Evolutionary conservation across 1,140 invertebrate species (phyloP).

Genomic region (Diabrotica undecimpunctata): DNA sequence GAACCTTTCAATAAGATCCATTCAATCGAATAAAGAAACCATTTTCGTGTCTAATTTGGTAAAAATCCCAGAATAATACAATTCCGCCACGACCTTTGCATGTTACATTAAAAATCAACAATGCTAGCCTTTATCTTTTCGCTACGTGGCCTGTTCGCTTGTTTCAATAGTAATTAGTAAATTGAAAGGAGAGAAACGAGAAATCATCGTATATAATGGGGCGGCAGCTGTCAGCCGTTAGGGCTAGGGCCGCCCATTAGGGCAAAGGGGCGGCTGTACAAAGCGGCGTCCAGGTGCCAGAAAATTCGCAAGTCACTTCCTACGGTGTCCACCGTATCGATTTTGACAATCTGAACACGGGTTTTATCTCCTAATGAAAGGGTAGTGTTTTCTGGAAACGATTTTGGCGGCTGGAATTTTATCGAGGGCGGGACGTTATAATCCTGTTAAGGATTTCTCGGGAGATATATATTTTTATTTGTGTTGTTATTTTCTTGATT

Average conservation of each 20-base stretch:
- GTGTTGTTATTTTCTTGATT: too few species aligned
- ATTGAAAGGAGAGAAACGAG: constrained; percentile 33
- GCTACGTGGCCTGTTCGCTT: not conserved
- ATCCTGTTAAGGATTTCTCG: too few species aligned
- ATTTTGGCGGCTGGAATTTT: not conserved
- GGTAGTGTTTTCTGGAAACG: constrained; percentile 3
- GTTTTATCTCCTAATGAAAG: constrained; percentile 14
- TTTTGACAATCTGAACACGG: constrained; percentile 20
- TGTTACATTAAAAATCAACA: constrained; percentile 7
- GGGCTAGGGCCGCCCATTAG: constrained; percentile 27
- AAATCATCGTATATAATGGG: constrained; percentile 40
- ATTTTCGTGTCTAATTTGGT: constrained; percentile 4
- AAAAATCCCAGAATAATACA: constrained; percentile 10
- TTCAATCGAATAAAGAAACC: too few species aligned
- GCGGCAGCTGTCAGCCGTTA: constrained; percentile 31
- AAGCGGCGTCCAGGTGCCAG: constrained; percentile 34
- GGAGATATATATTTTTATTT: too few species aligned
- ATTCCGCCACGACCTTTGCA: constrained; percentile 10
- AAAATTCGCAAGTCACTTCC: constrained; percentile 37
- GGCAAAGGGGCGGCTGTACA: constrained; percentile 17
- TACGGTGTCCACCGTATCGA: constrained; percentile 15
- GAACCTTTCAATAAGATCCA: too few species aligned
- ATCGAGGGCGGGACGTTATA: not conserved
- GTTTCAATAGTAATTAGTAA: constrained; percentile 36
- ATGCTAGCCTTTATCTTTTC: constrained; percentile 16